Evolutionary conservation across 2,113 vertebrate species (phyloP).

Genomic region (Piprites chloris): DNA sequence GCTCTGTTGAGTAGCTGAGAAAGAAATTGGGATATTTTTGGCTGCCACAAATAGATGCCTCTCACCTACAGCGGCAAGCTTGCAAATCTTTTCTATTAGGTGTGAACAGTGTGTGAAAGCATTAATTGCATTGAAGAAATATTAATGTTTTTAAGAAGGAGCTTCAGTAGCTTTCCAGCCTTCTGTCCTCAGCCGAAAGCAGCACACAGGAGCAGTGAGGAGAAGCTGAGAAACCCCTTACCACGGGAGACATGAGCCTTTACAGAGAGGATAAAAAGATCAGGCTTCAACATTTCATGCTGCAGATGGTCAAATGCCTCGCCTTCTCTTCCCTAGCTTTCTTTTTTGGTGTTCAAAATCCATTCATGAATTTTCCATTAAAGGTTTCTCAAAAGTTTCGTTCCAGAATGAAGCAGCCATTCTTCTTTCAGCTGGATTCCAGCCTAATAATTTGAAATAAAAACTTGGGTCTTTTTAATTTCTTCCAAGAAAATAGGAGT

Average conservation of each 20-base stretch:
- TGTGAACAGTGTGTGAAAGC: background rate
- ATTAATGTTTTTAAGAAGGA: background rate
- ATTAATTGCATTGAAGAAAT: background rate
- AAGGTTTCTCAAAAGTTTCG: background rate
- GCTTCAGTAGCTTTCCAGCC: background rate
- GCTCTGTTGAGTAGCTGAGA: background rate
- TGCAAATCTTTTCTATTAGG: background rate
- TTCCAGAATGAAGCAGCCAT: background rate
- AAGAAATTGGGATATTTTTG: background rate
- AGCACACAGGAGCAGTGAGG: background rate
- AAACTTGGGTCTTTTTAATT: background rate
- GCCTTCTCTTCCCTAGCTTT: background rate
- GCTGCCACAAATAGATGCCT: background rate
- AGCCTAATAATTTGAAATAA: background rate
- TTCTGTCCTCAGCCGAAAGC: background rate
- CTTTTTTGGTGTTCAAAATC: background rate
- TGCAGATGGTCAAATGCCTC: background rate
- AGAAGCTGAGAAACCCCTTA: background rate
- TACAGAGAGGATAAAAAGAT: background rate
- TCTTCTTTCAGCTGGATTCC: background rate
- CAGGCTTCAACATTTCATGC: background rate
- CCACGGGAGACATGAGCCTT: background rate
- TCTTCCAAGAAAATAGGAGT: background rate
- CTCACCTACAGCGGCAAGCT: background rate
- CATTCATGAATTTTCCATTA: constrained; percentile 10